phyloP scores from a whole-genome alignment of 2,888 invertebrate genomes.

The Anaspis maculata region DNA sequence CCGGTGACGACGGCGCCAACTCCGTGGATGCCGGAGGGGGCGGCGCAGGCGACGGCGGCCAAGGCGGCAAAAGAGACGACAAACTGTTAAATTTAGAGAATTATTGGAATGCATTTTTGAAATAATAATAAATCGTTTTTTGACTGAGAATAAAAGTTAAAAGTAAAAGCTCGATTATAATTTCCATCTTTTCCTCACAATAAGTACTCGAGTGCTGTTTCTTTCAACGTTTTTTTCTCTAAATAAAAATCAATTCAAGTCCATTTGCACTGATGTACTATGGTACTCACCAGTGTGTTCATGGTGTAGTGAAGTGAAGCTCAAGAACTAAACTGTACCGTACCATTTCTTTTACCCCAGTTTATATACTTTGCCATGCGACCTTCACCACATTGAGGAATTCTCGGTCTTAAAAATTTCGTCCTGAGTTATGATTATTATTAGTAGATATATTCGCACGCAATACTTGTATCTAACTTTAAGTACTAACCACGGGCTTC shows the following conservation, averaged over 20 bases:
- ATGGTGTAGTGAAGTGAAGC: constrained; percentile 17
- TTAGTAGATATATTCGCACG: too few species aligned
- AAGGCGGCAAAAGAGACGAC: constrained; percentile 17
- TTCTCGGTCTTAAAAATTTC: constrained; percentile 9
- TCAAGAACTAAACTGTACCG: constrained; percentile 11
- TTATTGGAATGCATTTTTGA: too few species aligned
- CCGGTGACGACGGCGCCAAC: constrained; percentile 8
- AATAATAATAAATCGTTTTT: neutral
- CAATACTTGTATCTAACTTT: too few species aligned
- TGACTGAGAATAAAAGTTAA: too few species aligned
- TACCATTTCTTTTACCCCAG: constrained; percentile 13
- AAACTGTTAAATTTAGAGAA: constrained; percentile 14
- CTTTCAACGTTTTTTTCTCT: too few species aligned
- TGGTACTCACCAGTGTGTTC: constrained; percentile 19
- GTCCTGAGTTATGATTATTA: too few species aligned
- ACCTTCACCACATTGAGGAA: constrained; percentile 18
- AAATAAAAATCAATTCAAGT: neutral
- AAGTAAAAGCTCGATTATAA: too few species aligned
- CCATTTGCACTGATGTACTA: neutral
- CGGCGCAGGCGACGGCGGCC: constrained; percentile 17
- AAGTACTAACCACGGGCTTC: too few species aligned
- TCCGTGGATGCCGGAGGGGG: constrained; percentile 15
- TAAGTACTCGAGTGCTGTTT: too few species aligned
- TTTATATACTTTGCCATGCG: constrained; percentile 19
- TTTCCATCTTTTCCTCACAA: too few species aligned